Conservation (phyloP, 2,888 invertebrate genomes). For the Nymphalis c-album region DNA sequence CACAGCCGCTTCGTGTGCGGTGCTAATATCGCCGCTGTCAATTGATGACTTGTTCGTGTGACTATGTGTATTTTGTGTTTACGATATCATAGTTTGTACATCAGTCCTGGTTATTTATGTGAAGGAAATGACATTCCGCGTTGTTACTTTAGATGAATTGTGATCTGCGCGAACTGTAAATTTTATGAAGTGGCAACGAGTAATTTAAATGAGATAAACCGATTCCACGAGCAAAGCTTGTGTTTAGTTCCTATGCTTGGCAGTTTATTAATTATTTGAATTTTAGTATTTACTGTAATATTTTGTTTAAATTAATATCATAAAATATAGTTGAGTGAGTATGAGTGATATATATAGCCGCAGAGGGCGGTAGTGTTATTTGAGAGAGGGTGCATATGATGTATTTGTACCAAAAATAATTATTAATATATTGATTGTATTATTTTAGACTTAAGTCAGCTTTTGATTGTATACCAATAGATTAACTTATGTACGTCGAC, state of each 20-base stretch:
- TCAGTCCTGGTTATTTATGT: slow-evolving; percentile 50
- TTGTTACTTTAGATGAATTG: slow-evolving; percentile 44
- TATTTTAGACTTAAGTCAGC: slow-evolving; percentile 45
- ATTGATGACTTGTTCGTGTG: slow-evolving; percentile 56
- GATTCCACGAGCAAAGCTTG: slow-evolving; percentile 74
- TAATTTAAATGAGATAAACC: slow-evolving; percentile 55
- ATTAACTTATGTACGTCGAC: slow-evolving; percentile 36
- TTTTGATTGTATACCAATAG: slow-evolving; percentile 59
- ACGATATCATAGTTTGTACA: slow-evolving; percentile 43
- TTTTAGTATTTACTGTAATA: slow-evolving; percentile 15
- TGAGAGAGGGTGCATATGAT: slow-evolving; percentile 8
- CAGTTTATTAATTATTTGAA: slow-evolving; percentile 26
- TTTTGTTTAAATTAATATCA: slow-evolving; percentile 20
- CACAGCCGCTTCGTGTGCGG: slow-evolving; percentile 37
- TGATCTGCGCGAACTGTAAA: slow-evolving; percentile 49
- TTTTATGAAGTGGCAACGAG: slow-evolving; percentile 53
- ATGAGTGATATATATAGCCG: slow-evolving; percentile 14
- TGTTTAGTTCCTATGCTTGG: slow-evolving; percentile 76
- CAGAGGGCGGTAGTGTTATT: slow-evolving; percentile 22
- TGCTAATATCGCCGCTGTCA: slow-evolving; percentile 51
- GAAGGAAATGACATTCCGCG: slow-evolving; percentile 33
- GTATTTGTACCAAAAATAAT: slow-evolving; percentile 29
- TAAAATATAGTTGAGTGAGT: slow-evolving; percentile 21
- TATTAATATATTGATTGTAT: slow-evolving; percentile 36
- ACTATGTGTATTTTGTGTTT: slow-evolving; percentile 52